Evolutionary conservation across 1,140 invertebrate species (phyloP).

Genomic region (Colletes latitarsis): DNA sequence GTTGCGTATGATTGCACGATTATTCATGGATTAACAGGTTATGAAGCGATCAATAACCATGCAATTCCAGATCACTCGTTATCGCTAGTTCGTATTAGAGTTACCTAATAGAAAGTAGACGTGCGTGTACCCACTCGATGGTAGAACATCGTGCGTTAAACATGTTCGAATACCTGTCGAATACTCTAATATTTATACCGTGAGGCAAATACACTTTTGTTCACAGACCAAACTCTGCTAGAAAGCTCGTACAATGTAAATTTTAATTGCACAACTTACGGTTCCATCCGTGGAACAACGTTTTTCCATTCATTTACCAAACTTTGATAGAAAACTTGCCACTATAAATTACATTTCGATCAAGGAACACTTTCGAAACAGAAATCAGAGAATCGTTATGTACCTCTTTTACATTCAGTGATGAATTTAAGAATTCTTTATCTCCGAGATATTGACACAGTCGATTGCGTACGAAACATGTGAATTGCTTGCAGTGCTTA

Average conservation of each 20-base stretch:
- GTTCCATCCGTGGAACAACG: background rate
- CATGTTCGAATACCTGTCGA: conserved; percentile 34
- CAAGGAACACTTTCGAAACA: too few relatives aligned
- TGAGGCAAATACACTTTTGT: background rate
- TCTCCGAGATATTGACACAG: too few relatives aligned
- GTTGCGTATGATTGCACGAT: conserved; percentile 22
- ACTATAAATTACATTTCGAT: too few relatives aligned
- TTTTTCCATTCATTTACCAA: too few relatives aligned
- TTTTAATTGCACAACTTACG: background rate
- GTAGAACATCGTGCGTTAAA: conserved; percentile 8
- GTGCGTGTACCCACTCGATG: background rate
- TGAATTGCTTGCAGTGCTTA: background rate
- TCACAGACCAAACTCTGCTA: background rate
- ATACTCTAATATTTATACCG: conserved; percentile 35
- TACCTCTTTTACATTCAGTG: too few relatives aligned
- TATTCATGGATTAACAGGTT: conserved; percentile 4
- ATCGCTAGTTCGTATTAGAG: background rate
- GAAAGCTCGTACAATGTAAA: background rate
- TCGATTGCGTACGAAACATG: too few relatives aligned
- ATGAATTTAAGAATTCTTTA: too few relatives aligned
- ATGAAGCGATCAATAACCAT: background rate
- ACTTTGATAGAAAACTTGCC: too few relatives aligned
- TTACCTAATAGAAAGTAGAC: conserved; percentile 12
- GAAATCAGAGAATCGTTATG: too few relatives aligned
- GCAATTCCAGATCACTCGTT: background rate